Evolutionary conservation across 2,888 invertebrate genomes (phyloP).

Genomic region (Agrochola litura): DNA sequence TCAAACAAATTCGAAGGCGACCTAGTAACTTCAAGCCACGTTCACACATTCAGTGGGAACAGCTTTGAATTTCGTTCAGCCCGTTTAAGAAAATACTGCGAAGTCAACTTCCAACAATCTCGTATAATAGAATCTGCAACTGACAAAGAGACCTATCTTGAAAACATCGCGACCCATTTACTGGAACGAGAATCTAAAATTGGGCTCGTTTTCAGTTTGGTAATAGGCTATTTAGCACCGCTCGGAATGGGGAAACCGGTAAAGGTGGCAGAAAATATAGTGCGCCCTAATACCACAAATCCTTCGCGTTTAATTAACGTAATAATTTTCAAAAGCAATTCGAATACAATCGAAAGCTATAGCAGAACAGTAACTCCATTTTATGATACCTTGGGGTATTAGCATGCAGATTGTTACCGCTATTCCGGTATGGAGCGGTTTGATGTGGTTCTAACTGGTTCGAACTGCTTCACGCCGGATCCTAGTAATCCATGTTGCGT

Average conservation of each 20-base stretch:
- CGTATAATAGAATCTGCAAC: slow-evolving; percentile 61
- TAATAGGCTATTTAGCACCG: slow-evolving; percentile 61
- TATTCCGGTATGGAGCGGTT: slow-evolving; percentile 67
- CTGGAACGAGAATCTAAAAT: slow-evolving; percentile 51
- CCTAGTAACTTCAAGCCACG: slow-evolving; percentile 49
- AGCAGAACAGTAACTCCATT: slow-evolving; percentile 67
- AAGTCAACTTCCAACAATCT: slow-evolving; percentile 60
- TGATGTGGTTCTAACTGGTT: slow-evolving; percentile 60
- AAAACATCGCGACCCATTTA: slow-evolving; percentile 59
- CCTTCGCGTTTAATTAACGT: slow-evolving; percentile 66
- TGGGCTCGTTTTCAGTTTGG: slow-evolving; percentile 51
- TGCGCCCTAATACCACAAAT: slow-evolving; percentile 54
- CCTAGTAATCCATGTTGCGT: slow-evolving; percentile 58
- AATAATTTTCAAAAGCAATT: slow-evolving; percentile 67
- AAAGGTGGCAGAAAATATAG: slow-evolving; percentile 55
- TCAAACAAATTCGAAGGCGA: slow-evolving; percentile 50
- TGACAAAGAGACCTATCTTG: slow-evolving; percentile 60
- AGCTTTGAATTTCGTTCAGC: slow-evolving; percentile 54
- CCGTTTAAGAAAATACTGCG: slow-evolving; percentile 61
- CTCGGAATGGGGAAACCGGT: slow-evolving; percentile 36
- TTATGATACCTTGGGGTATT: slow-evolving; percentile 77
- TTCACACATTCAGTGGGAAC: slow-evolving; percentile 51
- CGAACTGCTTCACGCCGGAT: slow-evolving; percentile 61
- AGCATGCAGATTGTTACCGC: slow-evolving; percentile 77
- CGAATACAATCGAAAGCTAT: slow-evolving; percentile 71